phyloP scores from a whole-genome alignment of 2,113 vertebrate genomes.

The Oreocharis arfaki region DNA sequence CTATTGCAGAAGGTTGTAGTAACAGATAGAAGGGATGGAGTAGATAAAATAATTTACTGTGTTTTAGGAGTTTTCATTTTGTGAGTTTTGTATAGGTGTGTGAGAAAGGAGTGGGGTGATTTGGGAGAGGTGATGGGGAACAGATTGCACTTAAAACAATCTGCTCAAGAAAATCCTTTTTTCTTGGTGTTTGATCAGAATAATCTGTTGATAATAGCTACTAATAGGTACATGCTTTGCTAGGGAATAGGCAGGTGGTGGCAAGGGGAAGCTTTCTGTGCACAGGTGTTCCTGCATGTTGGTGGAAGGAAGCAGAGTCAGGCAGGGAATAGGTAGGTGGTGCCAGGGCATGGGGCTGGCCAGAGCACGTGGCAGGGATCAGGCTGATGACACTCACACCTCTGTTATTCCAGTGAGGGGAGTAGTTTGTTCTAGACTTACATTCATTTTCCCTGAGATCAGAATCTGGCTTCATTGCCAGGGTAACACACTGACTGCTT shows the following conservation, averaged over 20 bases:
- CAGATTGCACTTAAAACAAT: neutral
- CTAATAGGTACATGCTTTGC: neutral
- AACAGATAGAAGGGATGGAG: neutral
- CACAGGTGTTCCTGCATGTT: neutral
- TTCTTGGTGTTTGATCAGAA: neutral
- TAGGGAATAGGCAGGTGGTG: neutral
- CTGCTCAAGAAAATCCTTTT: neutral
- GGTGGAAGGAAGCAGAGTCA: neutral
- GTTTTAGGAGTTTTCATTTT: neutral
- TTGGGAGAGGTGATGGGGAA: neutral
- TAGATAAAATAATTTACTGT: neutral
- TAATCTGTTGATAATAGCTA: neutral
- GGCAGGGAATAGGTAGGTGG: neutral
- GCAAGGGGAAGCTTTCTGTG: neutral
- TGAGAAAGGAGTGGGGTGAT: neutral
- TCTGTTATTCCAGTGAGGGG: neutral
- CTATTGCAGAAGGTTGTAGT: neutral
- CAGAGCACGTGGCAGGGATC: fast-evolving
- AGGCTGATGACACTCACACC: neutral
- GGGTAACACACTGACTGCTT: neutral
- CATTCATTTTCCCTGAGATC: neutral
- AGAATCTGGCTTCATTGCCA: neutral
- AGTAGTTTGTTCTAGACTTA: neutral
- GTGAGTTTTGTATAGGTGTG: neutral
- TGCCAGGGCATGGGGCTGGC: neutral